These are phyloP conservation scores for Melopsittacus undulatus DNA, from an alignment of 2,797 vertebrate species.

Conservation along the genomic window DNA sequence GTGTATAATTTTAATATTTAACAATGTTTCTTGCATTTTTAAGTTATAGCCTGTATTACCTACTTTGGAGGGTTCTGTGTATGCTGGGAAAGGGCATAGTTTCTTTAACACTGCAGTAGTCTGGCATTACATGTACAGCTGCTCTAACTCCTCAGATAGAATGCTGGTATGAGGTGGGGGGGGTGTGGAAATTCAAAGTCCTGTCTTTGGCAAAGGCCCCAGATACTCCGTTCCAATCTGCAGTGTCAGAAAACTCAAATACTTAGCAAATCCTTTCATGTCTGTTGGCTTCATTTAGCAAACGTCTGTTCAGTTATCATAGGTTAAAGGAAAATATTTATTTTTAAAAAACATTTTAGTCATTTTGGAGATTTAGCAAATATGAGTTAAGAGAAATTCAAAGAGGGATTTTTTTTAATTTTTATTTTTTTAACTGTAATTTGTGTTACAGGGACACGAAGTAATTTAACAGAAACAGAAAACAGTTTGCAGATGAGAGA, in stretches of 20 bases:
- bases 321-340: slow-evolving; percentile 66
- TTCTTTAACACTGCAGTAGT: not conserved
- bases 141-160: not conserved
- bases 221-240: slow-evolving; percentile 60
- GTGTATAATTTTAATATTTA: not conserved
- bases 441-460: not conserved
- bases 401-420: not conserved
- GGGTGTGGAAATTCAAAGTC: not conserved
- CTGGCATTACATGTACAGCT: not conserved
- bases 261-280: slow-evolving; percentile 61
- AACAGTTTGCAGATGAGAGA: not conserved
- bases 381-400: slow-evolving; percentile 17
- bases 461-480: not conserved
- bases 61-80: not conserved
- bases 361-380: slow-evolving; percentile 25
- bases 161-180: not conserved
- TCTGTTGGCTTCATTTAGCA: slow-evolving; percentile 64
- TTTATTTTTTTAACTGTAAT: not conserved
- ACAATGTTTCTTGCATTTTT: not conserved
- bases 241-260: slow-evolving; percentile 69
- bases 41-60: not conserved
- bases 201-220: slow-evolving; percentile 51
- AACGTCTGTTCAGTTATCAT: slow-evolving; percentile 61
- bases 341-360: slow-evolving; percentile 5
- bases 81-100: not conserved